A percentile compares a stretch with the other conserved stretches of the same genome.
Evolutionary conservation across 2,113 vertebrate genomes (phyloP).

Genomic region (Passerina amoena): DNA sequence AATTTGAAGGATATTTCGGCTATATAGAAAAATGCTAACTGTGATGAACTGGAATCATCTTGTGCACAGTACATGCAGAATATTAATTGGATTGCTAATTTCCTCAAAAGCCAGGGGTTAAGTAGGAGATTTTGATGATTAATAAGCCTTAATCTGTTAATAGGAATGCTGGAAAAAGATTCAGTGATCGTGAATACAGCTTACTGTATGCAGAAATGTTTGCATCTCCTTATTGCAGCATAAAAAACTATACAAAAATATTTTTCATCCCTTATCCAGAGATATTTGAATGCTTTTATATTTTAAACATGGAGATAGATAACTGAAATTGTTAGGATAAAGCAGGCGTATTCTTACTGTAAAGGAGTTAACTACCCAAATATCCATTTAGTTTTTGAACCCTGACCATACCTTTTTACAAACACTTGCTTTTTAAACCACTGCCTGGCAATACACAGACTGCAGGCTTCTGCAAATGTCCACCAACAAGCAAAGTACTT

Average conservation of each 20-base stretch:
- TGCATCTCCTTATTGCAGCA: background rate
- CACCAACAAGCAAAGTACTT: background rate
- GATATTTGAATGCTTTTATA: background rate
- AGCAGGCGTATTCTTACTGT: background rate
- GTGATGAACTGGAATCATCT: fast-evolving
- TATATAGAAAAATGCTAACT: background rate
- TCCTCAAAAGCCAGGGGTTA: background rate
- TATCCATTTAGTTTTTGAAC: background rate
- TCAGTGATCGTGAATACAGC: background rate
- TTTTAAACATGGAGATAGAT: background rate
- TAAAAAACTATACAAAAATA: background rate
- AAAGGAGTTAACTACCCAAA: background rate
- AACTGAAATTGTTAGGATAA: background rate
- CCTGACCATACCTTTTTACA: background rate
- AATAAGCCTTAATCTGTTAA: background rate
- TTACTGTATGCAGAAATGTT: background rate
- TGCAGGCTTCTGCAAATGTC: background rate
- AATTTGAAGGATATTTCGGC: background rate
- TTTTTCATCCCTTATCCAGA: background rate
- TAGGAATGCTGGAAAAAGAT: background rate
- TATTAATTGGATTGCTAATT: background rate
- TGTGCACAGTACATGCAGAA: background rate
- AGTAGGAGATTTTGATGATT: background rate
- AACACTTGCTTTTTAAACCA: background rate
- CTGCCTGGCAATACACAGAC: background rate